Evolutionary conservation across 1,140 invertebrate species (phyloP).

Genomic region (Bemisia tabaci): DNA sequence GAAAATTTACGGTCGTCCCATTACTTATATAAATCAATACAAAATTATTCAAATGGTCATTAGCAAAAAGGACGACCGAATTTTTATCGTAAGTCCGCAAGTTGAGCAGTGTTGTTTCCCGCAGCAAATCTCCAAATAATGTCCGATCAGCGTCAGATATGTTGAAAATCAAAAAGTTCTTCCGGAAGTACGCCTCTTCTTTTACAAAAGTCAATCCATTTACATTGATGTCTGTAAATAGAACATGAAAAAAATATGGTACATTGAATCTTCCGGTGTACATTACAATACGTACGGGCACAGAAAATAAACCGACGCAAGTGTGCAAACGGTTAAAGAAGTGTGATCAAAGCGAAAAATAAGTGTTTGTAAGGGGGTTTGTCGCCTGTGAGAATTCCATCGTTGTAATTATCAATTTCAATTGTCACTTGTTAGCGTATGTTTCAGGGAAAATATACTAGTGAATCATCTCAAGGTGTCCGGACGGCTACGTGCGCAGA

Average conservation of each 20-base stretch:
- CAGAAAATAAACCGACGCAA: too few species aligned
- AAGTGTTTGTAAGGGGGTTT: too few species aligned
- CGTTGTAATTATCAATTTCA: too few species aligned
- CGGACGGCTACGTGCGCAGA: too few species aligned
- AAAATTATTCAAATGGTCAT: conserved; percentile 89
- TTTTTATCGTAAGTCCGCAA: conserved; percentile 70
- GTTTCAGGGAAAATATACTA: too few species aligned
- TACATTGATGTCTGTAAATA: conserved; percentile 67
- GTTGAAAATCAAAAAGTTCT: conserved; percentile 52
- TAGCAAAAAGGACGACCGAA: conserved; percentile 74
- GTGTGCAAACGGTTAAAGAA: too few species aligned
- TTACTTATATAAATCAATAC: conserved; percentile 74
- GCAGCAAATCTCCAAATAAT: conserved; percentile 42
- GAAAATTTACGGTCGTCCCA: conserved; percentile 55
- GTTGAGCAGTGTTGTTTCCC: conserved; percentile 67
- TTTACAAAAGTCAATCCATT: conserved; percentile 81
- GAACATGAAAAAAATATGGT: conserved; percentile 14
- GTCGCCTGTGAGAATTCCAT: too few species aligned
- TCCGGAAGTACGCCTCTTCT: conserved; percentile 58
- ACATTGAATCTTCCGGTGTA: too few species aligned
- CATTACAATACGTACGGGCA: too few species aligned
- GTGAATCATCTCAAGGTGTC: too few species aligned
- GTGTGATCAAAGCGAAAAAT: too few species aligned
- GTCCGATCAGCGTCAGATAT: conserved; percentile 44
- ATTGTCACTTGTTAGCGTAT: too few species aligned